Base-by-base conservation (phyloP, 2,888 invertebrate species). In the Linnaemya vulpina region DNA sequence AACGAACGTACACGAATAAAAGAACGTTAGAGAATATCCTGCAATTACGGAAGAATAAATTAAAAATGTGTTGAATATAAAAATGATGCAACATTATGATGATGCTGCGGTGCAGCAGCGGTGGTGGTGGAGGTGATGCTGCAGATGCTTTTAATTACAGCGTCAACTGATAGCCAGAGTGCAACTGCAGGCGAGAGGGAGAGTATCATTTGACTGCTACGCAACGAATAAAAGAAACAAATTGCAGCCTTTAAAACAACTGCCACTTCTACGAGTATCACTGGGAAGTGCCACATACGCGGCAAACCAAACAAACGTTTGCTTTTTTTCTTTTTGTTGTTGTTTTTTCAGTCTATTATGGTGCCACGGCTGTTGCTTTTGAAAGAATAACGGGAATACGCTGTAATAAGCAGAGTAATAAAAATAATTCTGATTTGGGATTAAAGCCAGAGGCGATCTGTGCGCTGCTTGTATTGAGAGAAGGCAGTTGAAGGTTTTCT, bases 91-190 rank as follows among this genome's bases (percentile, higher is more conserved):
- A 43, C 17, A 80, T 51, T 40, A 67, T 67, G 58, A 8, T 53
- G 73, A 15, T 25, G 22, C 7, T n/a, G 22, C 62, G 40, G 3
- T 25, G 35, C 8, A 15, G 38, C 49, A 30, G 22, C 38, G 58
- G 13, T 58, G 53, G 10, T 43, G 22, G 20, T 58, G 53, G 10
- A 35, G 22, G 20, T 53, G 62, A 20, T 60, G 49, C 49, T 51
- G 22, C 30, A 85, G 82, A 75, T 85, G 85, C 82, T 75, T 85
- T 85, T 85, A 85, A 85, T 82, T 82, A 71, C 82, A 71, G 55
- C 68, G 63, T 60, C 78, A 82, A 63, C 60, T 70, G 49, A 78
- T 30, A 58, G 73, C 49, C 58, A 67, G 17, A 74, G 65, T 49
- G 20, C 35, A 49, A 49, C 11, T 38, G 38, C 53, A 43, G 43